Percentiles rank a stretch among this genome's conserved stretches.
phyloP scores from a whole-genome alignment of 30 jellyfish, hydroid and myxozoan genomes.

The Hydractinia echinata region DNA sequence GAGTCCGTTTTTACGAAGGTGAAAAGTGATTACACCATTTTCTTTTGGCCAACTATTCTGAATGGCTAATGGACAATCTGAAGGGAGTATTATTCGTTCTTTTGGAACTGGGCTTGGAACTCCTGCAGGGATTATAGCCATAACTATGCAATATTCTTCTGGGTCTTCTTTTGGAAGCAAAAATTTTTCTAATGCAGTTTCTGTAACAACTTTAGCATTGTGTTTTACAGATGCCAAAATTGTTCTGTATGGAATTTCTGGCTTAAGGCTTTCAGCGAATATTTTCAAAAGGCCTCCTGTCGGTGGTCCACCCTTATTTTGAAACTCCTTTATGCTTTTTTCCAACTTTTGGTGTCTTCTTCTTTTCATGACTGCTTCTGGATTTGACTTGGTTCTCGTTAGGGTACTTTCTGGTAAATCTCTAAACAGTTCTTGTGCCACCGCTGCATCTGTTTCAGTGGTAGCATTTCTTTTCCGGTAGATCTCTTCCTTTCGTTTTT shows the following conservation, averaged over 20 bases:
- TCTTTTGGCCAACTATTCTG: slow-evolving; percentile 98
- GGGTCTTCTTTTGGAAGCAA: slow-evolving; percentile 80
- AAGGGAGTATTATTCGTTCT: slow-evolving; percentile 68
- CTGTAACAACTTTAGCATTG: slow-evolving; percentile 65
- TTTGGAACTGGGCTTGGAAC: slow-evolving; percentile 63
- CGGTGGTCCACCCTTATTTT: slow-evolving; percentile 73
- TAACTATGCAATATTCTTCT: slow-evolving; percentile 73
- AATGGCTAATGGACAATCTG: slow-evolving; percentile 90
- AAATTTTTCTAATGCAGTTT: slow-evolving; percentile 94
- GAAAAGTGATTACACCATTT: slow-evolving; percentile 84
- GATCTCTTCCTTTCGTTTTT: slow-evolving; percentile 39
- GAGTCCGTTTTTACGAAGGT: slow-evolving; percentile 67
- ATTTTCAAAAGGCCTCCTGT: slow-evolving; percentile 92
- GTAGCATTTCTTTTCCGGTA: slow-evolving; percentile 62
- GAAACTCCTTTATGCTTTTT: slow-evolving; percentile 65
- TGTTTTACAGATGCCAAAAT: slow-evolving; percentile 75
- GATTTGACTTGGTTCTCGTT: slow-evolving; percentile 82
- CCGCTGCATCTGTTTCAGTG: slow-evolving; percentile 39
- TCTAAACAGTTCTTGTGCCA: slow-evolving; percentile 63
- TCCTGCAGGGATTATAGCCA: slow-evolving; percentile 94
- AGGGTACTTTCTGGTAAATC: slow-evolving; percentile 90
- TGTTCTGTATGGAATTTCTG: slow-evolving; percentile 95
- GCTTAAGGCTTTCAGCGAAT: slow-evolving; percentile 91
- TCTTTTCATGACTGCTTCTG: slow-evolving; percentile 92
- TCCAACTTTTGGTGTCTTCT: slow-evolving; percentile 90